Evolutionary conservation across 2,113 vertebrate genomes (phyloP), one percentile per base, ranked within the genome.

Genomic region (Vimba vimba): DNA sequence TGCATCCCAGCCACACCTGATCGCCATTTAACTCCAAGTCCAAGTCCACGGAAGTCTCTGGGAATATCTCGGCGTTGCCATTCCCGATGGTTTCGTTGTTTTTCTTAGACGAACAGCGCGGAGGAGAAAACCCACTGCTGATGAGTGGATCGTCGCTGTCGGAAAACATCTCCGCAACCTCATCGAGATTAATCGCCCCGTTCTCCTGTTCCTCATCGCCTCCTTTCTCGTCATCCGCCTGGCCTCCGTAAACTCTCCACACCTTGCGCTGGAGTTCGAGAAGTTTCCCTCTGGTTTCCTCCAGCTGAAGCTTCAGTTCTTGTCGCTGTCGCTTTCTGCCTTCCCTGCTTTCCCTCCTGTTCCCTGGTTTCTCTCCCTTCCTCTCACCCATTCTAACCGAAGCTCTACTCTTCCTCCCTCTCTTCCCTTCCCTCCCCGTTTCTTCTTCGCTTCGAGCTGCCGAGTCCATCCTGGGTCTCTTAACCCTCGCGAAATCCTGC

Each of bases 251-350:
- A 1, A 91, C 94, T 90, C 87, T 93, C 93, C 93, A 95, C 0
- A 96, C 94, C 45, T 92, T 95, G 90, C 94, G 93, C 91, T 95
- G 95, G 85, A 96, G 91, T 30, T 93, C 92, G 77, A 93, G 91
- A 76, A 96, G 91, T 71, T 93, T 94, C 78, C 93, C 94, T 76
- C 92, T 92, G 7, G 94, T 94, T 87, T 95, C 94, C 83, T 94
- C 94, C 83, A 96, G 88, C 89, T 95, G 94, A 39, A 94, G 93
- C 89, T 95, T 95, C 47, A 96, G 88, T 90, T 95, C 94, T 84
- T 93, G 93, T 69, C 91, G 91, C 87, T 94, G 94, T 36, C 91
- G 89, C 52, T 91, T 93, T 89, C 91, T 94, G 12, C 91, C 91
- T 47, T 92, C 93, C 84, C 89, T 91, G 77, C 88, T 5, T 86